phyloP scores from a whole-genome alignment of 2,113 vertebrate genomes.

The Rhodinocichla rosea region DNA sequence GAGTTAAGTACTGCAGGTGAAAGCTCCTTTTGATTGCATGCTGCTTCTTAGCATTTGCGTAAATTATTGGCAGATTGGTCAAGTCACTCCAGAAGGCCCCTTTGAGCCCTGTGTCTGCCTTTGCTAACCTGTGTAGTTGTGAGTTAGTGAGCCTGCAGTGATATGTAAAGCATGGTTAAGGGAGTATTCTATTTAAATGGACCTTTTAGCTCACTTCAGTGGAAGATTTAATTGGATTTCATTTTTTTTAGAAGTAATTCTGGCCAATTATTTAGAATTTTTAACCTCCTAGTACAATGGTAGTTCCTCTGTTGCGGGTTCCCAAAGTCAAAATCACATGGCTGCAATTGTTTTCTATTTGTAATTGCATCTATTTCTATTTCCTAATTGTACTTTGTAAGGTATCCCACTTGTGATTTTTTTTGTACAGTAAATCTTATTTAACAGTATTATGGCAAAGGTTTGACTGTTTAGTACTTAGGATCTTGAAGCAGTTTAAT shows the following conservation, averaged over 20 bases:
- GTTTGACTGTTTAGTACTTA: neutral
- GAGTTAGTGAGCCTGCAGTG: neutral
- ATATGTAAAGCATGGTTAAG: neutral
- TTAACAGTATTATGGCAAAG: neutral
- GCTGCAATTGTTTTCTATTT: neutral
- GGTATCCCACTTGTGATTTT: neutral
- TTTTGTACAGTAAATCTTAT: neutral
- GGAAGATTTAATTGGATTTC: neutral
- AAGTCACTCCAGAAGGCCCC: neutral
- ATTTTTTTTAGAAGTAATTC: neutral
- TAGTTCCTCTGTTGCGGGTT: neutral
- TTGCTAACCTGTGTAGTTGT: neutral
- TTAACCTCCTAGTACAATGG: neutral
- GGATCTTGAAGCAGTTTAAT: slow-evolving; percentile 35
- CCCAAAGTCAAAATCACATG: neutral
- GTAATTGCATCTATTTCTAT: no score
- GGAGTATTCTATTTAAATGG: neutral
- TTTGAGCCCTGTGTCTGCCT: neutral
- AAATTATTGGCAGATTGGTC: neutral
- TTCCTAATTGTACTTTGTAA: neutral
- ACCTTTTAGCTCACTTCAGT: neutral
- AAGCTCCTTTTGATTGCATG: neutral
- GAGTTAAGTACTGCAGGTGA: neutral
- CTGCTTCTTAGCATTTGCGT: neutral
- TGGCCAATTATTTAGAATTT: neutral